A percentile compares a stretch with the other conserved stretches of the same genome.
phyloP scores from a whole-genome alignment of 1,140 invertebrate genomes.

The Calliphora vicina region DNA sequence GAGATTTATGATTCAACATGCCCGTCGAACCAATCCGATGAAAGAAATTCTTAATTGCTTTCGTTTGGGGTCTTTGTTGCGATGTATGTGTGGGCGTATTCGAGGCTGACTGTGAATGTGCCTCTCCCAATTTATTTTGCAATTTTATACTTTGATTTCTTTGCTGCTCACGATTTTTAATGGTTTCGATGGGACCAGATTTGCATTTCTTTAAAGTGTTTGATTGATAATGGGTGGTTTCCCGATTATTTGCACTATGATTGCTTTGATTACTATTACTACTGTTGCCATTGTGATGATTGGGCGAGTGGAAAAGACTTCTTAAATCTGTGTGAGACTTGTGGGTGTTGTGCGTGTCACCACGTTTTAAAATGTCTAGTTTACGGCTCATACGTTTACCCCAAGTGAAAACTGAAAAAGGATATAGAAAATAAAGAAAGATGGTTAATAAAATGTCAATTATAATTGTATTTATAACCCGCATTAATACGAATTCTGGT shows the following conservation, averaged over 20 bases:
- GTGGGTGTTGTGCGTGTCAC: slow-evolving; percentile 64
- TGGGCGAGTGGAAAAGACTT: slow-evolving; percentile 58
- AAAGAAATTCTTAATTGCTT: slow-evolving; percentile 75
- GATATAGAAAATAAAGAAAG: slow-evolving; percentile 42
- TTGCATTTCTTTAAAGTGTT: slow-evolving; percentile 58
- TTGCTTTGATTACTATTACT: slow-evolving; percentile 43
- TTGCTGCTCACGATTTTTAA: slow-evolving; percentile 53
- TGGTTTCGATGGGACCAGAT: slow-evolving; percentile 46
- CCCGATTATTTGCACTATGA: slow-evolving; percentile 21
- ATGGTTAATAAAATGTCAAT: neutral
- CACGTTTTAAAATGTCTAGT: slow-evolving; percentile 76
- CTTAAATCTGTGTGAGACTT: slow-evolving; percentile 64
- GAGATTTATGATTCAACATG: slow-evolving; percentile 72
- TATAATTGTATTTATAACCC: too few relatives aligned
- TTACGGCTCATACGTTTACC: slow-evolving; percentile 81
- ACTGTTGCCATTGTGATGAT: slow-evolving; percentile 41
- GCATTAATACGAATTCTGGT: too few relatives aligned
- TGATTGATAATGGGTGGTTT: slow-evolving; percentile 44
- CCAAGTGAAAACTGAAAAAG: slow-evolving; percentile 78
- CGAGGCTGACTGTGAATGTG: slow-evolving; percentile 42
- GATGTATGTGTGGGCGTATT: slow-evolving; percentile 32
- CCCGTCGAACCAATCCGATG: slow-evolving; percentile 79
- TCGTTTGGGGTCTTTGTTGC: slow-evolving; percentile 50
- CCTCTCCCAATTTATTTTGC: slow-evolving; percentile 43
- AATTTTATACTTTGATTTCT: slow-evolving; percentile 37